Conservation (phyloP, 2,113 vertebrate species). For the Elephas maximus region DNA sequence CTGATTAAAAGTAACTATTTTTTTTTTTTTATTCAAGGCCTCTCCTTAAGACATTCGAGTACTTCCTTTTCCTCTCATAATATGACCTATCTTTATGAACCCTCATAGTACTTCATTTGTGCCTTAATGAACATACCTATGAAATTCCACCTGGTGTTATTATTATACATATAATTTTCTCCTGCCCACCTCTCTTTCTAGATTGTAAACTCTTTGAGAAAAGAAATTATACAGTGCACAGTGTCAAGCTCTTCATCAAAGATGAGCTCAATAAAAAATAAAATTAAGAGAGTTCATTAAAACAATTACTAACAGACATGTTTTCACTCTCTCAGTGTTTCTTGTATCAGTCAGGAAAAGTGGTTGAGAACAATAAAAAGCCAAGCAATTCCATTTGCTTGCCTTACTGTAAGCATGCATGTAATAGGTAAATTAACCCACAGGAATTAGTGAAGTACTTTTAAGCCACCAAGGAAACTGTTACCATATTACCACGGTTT, state of each 20-base stretch:
- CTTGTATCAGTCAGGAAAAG: background rate
- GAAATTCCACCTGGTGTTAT: background rate
- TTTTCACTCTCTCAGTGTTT: background rate
- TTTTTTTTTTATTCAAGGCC: too few relatives aligned
- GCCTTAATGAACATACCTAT: background rate
- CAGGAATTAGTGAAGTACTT: background rate
- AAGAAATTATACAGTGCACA: background rate
- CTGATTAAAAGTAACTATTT: background rate
- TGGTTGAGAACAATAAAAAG: background rate
- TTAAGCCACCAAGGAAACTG: conserved; percentile 30
- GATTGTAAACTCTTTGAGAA: background rate
- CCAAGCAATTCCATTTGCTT: background rate
- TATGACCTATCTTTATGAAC: background rate
- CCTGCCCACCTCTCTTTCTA: accelerated
- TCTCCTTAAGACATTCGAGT: background rate
- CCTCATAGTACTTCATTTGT: background rate
- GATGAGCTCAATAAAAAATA: background rate
- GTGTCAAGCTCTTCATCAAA: background rate
- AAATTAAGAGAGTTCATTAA: conserved; percentile 38
- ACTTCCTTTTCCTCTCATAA: background rate
- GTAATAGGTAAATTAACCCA: background rate
- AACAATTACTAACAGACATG: conserved; percentile 14
- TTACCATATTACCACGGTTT: background rate
- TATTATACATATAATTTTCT: background rate
- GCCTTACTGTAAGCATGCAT: background rate